Evolutionary conservation across 2,113 vertebrate species (phyloP).

Genomic region (Heterocephalus glaber): DNA sequence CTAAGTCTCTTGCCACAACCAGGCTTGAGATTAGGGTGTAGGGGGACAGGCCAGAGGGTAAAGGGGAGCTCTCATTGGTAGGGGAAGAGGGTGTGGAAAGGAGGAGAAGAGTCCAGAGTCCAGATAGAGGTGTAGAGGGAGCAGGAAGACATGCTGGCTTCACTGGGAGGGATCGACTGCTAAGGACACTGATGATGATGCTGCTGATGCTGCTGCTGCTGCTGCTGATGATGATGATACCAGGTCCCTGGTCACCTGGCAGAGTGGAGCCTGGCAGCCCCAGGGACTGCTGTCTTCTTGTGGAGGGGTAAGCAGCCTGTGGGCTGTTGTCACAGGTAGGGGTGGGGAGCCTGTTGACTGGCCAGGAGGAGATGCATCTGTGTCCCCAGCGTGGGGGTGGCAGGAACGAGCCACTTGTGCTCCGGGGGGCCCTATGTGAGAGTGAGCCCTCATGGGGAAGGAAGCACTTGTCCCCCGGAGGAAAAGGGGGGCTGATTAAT

Average conservation of each 20-base stretch:
- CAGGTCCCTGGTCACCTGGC: neutral
- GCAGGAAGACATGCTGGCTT: neutral
- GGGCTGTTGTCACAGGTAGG: neutral
- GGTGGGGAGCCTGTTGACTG: neutral
- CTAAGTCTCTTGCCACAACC: neutral
- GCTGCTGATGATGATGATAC: neutral
- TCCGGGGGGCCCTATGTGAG: neutral
- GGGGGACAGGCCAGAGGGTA: neutral
- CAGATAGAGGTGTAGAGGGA: neutral
- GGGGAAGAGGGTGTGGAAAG: neutral
- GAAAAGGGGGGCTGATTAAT: slow-evolving; percentile 77
- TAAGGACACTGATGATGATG: neutral
- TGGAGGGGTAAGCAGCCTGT: neutral
- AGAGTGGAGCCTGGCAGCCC: neutral
- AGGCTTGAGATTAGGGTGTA: neutral
- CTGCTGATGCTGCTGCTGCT: neutral
- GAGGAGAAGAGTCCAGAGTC: neutral
- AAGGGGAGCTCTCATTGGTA: neutral
- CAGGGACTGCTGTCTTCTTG: neutral
- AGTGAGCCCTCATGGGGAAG: neutral
- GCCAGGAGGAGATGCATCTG: neutral
- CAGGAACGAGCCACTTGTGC: neutral
- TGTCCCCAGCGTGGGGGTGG: neutral
- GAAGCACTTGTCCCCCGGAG: slow-evolving; percentile 55
- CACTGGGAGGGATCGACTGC: neutral